phyloP scores from a whole-genome alignment of 2,797 vertebrate genomes.

The Acanthurus tractus region DNA sequence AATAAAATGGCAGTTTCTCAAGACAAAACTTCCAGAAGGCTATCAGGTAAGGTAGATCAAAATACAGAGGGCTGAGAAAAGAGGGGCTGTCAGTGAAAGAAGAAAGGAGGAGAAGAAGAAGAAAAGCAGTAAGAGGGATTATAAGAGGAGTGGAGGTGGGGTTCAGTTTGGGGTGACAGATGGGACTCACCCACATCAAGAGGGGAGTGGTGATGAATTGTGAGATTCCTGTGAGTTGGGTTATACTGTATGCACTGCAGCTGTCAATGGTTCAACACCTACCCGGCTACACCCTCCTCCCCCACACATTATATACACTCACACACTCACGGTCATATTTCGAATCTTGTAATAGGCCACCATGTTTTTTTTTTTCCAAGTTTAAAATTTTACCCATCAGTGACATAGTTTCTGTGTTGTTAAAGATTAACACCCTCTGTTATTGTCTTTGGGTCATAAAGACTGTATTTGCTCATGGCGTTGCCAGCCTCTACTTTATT shows the following conservation, averaged over 20 bases:
- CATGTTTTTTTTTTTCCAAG: constrained; percentile 47
- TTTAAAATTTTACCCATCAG: constrained; percentile 25
- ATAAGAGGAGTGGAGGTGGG: constrained; percentile 39
- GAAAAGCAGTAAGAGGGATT: constrained; percentile 39
- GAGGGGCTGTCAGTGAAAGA: constrained; percentile 8
- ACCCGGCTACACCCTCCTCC: constrained; percentile 57
- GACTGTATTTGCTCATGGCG: constrained; percentile 71
- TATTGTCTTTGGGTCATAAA: constrained; percentile 42
- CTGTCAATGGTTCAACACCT: constrained; percentile 82
- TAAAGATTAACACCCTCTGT: constrained; percentile 83
- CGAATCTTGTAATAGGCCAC: constrained; percentile 33
- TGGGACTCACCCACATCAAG: constrained; percentile 71
- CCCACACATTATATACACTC: constrained; percentile 26
- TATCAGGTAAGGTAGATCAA: constrained; percentile 46
- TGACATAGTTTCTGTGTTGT: constrained; percentile 59
- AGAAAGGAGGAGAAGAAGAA: constrained; percentile 17
- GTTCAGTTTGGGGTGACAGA: constrained; percentile 72
- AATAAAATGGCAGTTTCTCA: constrained; percentile 42
- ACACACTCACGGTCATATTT: constrained; percentile 49
- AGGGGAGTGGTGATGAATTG: constrained; percentile 76
- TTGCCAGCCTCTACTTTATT: constrained; percentile 44
- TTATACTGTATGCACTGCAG: constrained; percentile 73
- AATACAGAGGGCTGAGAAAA: constrained; percentile 32
- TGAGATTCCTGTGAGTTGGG: constrained; percentile 76
- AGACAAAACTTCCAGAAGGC: constrained; percentile 23